phyloP scores from a whole-genome alignment of 1,140 invertebrate genomes.

The Reticulitermes speratus region DNA sequence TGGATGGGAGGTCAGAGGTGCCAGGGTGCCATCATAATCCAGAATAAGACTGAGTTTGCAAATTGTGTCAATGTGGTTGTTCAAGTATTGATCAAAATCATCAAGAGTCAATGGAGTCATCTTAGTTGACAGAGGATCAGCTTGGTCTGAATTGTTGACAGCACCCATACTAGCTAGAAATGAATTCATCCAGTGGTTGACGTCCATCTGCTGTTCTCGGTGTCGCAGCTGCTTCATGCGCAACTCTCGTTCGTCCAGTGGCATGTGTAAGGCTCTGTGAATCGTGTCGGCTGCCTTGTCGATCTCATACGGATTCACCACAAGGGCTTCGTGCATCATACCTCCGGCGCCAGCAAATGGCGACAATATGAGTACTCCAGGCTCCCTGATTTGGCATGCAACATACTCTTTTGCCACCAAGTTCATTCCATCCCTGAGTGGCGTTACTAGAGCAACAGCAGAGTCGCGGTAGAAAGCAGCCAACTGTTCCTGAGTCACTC shows the following conservation, averaged over 20 bases:
- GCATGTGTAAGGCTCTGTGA: slow-evolving; percentile 48
- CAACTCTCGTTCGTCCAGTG: slow-evolving; percentile 40
- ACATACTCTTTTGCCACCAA: slow-evolving; percentile 54
- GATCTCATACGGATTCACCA: slow-evolving; percentile 51
- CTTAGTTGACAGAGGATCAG: slow-evolving; percentile 40
- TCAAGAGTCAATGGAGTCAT: slow-evolving; percentile 40
- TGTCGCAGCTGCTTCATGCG: slow-evolving; percentile 48
- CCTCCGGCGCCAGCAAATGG: slow-evolving; percentile 49
- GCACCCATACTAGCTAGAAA: slow-evolving; percentile 44
- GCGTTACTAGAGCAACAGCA: slow-evolving; percentile 48
- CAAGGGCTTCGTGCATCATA: slow-evolving; percentile 46
- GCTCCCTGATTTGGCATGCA: slow-evolving; percentile 48
- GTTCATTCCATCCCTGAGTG: slow-evolving; percentile 53
- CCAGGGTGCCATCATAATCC: slow-evolving; percentile 51
- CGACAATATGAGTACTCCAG: slow-evolving; percentile 49
- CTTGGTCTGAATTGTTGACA: slow-evolving; percentile 40
- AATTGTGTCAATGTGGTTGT: slow-evolving; percentile 41
- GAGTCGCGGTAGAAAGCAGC: slow-evolving; percentile 49
- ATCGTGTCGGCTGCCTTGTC: slow-evolving; percentile 47
- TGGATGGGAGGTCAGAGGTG: slow-evolving; percentile 47
- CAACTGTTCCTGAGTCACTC: slow-evolving; percentile 46
- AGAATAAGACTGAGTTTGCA: slow-evolving; percentile 46
- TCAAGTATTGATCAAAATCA: slow-evolving; percentile 42
- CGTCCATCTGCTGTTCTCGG: slow-evolving; percentile 45
- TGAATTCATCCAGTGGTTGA: slow-evolving; percentile 46